Evolutionary conservation across 2,113 vertebrate genomes (phyloP).

Genomic region (Numenius arquata): DNA sequence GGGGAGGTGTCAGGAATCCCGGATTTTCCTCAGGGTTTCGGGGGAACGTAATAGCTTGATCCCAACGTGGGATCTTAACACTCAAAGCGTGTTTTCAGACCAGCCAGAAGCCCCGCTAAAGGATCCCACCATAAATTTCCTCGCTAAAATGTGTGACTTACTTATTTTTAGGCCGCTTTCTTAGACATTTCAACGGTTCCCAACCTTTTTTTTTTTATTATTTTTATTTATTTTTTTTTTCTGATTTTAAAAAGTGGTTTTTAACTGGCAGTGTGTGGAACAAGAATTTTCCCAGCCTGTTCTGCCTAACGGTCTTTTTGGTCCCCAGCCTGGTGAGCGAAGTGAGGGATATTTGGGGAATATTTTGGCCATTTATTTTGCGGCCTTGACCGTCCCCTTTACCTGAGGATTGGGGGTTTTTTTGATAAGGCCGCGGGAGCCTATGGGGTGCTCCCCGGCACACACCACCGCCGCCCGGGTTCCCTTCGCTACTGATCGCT

Average conservation of each 20-base stretch:
- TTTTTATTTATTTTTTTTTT: neutral
- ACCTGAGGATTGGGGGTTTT: neutral
- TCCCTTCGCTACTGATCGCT: accelerated
- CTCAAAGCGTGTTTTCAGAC: neutral
- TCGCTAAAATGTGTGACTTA: neutral
- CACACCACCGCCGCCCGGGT: neutral
- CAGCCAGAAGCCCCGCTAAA: neutral
- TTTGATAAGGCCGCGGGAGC: neutral
- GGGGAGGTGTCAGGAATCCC: neutral
- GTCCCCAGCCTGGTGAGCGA: neutral
- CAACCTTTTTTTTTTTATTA: neutral
- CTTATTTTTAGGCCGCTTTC: neutral
- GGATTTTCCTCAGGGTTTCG: neutral
- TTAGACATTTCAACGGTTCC: neutral
- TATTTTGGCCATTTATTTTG: neutral
- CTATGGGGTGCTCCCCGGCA: neutral
- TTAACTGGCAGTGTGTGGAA: neutral
- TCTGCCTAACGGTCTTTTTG: neutral
- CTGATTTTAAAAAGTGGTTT: constrained; percentile 6
- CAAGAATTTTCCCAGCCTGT: neutral
- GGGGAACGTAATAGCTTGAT: neutral
- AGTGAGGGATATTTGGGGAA: neutral
- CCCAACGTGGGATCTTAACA: neutral
- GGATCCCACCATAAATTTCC: neutral
- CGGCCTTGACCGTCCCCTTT: neutral